phyloP scores from a whole-genome alignment of 64 coral and sea anemone species.

The Actinia tenebrosa region DNA sequence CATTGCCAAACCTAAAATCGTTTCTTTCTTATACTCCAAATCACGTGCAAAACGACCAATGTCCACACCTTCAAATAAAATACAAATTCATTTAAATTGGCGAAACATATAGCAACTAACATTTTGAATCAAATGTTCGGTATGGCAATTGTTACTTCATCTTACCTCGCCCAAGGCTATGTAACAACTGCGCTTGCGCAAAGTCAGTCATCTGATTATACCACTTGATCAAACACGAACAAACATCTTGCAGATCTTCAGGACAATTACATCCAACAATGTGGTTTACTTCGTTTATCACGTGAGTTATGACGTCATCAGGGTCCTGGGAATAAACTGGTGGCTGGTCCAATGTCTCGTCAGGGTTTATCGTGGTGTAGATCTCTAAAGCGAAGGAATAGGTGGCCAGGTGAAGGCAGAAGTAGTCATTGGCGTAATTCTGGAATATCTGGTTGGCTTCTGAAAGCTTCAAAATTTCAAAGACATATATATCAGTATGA shows the following conservation, averaged over 20 bases:
- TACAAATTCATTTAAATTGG: too few relatives aligned
- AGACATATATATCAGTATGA: not conserved
- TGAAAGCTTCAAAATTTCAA: conserved; percentile 30
- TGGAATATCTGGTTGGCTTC: conserved; percentile 72
- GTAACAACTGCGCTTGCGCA: conserved; percentile 81
- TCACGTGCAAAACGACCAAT: conserved; percentile 86
- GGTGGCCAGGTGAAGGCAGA: conserved; percentile 82
- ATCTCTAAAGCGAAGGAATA: conserved; percentile 79
- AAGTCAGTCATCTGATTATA: conserved; percentile 97
- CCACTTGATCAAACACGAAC: conserved; percentile 44
- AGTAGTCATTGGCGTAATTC: conserved; percentile 47
- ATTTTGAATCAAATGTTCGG: too few relatives aligned
- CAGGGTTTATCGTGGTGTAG: conserved; percentile 57
- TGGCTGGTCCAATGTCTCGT: conserved; percentile 31
- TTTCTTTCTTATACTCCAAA: conserved; percentile 85
- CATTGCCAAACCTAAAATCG: conserved; percentile 89
- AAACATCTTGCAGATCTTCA: conserved; percentile 36
- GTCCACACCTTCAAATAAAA: conserved; percentile 66
- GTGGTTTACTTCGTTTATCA: conserved; percentile 40
- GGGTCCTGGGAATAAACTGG: conserved; percentile 55
- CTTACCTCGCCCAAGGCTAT: conserved; percentile 82
- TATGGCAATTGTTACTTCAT: too few relatives aligned
- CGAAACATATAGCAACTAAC: too few relatives aligned
- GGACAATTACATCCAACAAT: conserved; percentile 29
- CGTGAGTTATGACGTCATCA: conserved; percentile 56